Evolutionary conservation across 2,113 vertebrate species (phyloP).

Genomic region (Capreolus pygargus): DNA sequence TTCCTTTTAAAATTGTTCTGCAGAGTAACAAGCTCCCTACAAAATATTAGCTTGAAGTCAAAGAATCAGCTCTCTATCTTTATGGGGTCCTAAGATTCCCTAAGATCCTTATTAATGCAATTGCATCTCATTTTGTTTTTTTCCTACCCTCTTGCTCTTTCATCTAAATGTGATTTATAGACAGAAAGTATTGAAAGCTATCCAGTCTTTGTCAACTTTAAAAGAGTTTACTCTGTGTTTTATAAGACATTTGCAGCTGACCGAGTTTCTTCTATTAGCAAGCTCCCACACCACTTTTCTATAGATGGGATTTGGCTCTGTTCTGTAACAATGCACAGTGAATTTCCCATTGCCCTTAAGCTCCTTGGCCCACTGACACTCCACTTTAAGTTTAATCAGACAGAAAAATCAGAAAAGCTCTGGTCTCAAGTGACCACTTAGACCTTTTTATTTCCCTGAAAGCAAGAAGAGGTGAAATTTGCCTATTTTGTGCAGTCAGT

Average conservation of each 20-base stretch:
- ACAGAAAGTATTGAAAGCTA: slow-evolving; percentile 43
- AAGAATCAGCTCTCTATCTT: neutral
- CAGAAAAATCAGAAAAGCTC: slow-evolving; percentile 65
- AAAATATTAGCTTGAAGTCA: neutral
- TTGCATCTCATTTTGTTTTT: neutral
- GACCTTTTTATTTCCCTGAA: slow-evolving; percentile 23
- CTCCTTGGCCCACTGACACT: slow-evolving; percentile 52
- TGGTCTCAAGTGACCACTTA: slow-evolving; percentile 45
- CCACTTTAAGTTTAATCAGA: slow-evolving; percentile 67
- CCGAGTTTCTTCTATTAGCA: neutral
- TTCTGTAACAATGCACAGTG: slow-evolving; percentile 48
- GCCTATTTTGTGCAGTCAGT: neutral
- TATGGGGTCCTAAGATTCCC: neutral
- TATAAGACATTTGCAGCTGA: neutral
- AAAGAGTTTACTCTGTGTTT: slow-evolving; percentile 22
- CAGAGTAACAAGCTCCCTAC: neutral
- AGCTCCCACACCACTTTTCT: neutral
- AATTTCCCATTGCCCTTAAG: slow-evolving; percentile 62
- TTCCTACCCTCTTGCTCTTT: neutral
- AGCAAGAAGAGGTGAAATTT: slow-evolving; percentile 42
- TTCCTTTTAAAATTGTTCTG: neutral
- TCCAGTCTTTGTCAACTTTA: neutral
- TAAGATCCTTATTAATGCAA: neutral
- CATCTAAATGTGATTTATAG: slow-evolving; percentile 29
- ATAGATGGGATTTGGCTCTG: slow-evolving; percentile 29